Conservation (phyloP, 2,797 vertebrate genomes). For the Helostoma temminkii region DNA sequence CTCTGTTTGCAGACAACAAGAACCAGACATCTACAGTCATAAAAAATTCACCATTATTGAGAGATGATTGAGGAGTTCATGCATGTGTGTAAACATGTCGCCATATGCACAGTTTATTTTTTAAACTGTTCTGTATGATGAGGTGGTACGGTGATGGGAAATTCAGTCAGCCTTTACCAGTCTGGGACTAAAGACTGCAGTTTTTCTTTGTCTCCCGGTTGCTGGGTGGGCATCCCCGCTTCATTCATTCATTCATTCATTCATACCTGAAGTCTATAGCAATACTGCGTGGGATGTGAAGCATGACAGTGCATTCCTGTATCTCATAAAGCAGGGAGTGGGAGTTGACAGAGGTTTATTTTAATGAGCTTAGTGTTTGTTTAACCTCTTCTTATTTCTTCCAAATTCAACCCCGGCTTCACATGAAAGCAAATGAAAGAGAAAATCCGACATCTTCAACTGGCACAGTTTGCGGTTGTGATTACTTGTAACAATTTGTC, state of each 20-base stretch:
- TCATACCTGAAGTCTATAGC: slow-evolving; percentile 67
- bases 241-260: slow-evolving; percentile 68
- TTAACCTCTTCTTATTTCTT: slow-evolving; percentile 61
- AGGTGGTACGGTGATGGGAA: slow-evolving; percentile 68
- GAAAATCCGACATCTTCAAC: slow-evolving; percentile 39
- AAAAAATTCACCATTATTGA: slow-evolving; percentile 2
- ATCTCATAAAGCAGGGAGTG: slow-evolving; percentile 52
- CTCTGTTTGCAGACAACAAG: not conserved
- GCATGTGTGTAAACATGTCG: slow-evolving; percentile 9
- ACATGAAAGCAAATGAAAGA: slow-evolving; percentile 46
- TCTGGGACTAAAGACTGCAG: slow-evolving; percentile 25
- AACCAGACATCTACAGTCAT: slow-evolving; percentile 11
- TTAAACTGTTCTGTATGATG: slow-evolving; percentile 28
- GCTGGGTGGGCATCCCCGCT: slow-evolving; percentile 64
- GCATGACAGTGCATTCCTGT: slow-evolving; percentile 63
- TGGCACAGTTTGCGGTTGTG: slow-evolving; percentile 9
- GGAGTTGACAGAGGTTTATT: slow-evolving; percentile 68
- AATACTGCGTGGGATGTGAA: slow-evolving; percentile 57
- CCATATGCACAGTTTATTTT: slow-evolving; percentile 9
- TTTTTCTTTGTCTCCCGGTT: slow-evolving; percentile 43
- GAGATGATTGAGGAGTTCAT: slow-evolving; percentile 23
- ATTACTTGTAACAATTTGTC: not conserved
- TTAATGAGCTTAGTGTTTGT: slow-evolving; percentile 72
- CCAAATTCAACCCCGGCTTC: slow-evolving; percentile 23
- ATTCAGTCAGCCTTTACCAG: slow-evolving; percentile 67